phyloP scores from a whole-genome alignment of 2,888 invertebrate genomes.

The Linnaemya vulpina region DNA sequence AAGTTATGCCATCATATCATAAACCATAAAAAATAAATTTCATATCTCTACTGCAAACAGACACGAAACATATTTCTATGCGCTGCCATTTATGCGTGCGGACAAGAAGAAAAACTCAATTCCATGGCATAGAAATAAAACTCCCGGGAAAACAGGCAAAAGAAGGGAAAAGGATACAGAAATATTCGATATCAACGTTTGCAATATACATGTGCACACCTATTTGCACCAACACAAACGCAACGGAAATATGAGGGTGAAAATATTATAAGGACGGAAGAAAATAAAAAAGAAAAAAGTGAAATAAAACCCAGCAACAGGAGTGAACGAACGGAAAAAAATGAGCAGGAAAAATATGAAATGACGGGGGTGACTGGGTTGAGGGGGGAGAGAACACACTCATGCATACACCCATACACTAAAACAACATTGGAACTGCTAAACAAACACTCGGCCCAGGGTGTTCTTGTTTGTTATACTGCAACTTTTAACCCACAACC shows the following conservation, averaged over 20 bases:
- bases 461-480: slow-evolving; percentile 42
- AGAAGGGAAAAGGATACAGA: slow-evolving; percentile 28
- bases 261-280: slow-evolving; percentile 53
- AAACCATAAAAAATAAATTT: slow-evolving; percentile 68
- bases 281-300: slow-evolving; percentile 36
- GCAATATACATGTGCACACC: slow-evolving; percentile 6
- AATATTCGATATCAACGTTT: slow-evolving; percentile 53
- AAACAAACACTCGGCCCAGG: slow-evolving; percentile 54
- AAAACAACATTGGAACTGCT: slow-evolving; percentile 64
- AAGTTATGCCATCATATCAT: slow-evolving; percentile 70
- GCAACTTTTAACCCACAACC: slow-evolving; percentile 54
- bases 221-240: slow-evolving; percentile 13
- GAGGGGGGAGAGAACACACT: slow-evolving; percentile 25
- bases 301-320: slow-evolving; percentile 12
- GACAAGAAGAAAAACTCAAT: slow-evolving; percentile 33
- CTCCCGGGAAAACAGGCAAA: slow-evolving; percentile 10
- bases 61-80: slow-evolving; percentile 64
- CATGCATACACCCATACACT: slow-evolving; percentile 32
- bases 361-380: slow-evolving; percentile 24
- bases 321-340: slow-evolving; percentile 42
- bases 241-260: slow-evolving; percentile 58
- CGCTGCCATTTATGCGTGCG: slow-evolving; percentile 46
- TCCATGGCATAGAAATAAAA: background rate
- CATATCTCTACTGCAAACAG: slow-evolving; percentile 57
- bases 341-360: slow-evolving; percentile 61